phyloP scores from a whole-genome alignment of 2,888 invertebrate genomes.

The Scrobipalpa atriplicella region DNA sequence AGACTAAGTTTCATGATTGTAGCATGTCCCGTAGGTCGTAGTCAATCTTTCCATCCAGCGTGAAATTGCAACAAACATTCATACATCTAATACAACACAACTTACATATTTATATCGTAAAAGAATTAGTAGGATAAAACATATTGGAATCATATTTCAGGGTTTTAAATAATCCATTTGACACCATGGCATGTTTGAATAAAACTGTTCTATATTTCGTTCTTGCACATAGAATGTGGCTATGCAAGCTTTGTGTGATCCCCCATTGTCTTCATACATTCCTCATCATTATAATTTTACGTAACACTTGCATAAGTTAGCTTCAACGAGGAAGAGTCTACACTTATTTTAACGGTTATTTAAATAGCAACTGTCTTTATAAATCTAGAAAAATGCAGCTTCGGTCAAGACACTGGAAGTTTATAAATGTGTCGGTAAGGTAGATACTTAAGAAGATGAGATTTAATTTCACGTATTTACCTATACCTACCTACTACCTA shows the following conservation, averaged over 20 bases:
- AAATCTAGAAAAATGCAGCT: not conserved
- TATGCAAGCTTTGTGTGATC: slow-evolving; percentile 34
- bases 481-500: no score
- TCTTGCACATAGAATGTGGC: not conserved
- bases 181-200: slow-evolving; percentile 2
- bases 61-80: no score
- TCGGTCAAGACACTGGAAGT: not conserved
- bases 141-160: no score
- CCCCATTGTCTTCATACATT: slow-evolving; percentile 38
- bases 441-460: no score
- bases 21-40: no score
- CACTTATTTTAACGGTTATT: slow-evolving; percentile 38
- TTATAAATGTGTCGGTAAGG: not conserved
- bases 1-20: no score
- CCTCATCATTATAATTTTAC: slow-evolving; percentile 41
- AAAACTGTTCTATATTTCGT: not conserved
- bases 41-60: no score
- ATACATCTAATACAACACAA: no score
- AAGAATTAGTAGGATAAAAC: no score
- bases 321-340: slow-evolving; percentile 49
- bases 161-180: slow-evolving; percentile 1
- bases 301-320: slow-evolving; percentile 48
- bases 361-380: slow-evolving; percentile 33
- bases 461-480: no score
- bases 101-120: no score